phyloP scores from a whole-genome alignment of 2,888 invertebrate genomes.

The Pseudanteris insignis region DNA sequence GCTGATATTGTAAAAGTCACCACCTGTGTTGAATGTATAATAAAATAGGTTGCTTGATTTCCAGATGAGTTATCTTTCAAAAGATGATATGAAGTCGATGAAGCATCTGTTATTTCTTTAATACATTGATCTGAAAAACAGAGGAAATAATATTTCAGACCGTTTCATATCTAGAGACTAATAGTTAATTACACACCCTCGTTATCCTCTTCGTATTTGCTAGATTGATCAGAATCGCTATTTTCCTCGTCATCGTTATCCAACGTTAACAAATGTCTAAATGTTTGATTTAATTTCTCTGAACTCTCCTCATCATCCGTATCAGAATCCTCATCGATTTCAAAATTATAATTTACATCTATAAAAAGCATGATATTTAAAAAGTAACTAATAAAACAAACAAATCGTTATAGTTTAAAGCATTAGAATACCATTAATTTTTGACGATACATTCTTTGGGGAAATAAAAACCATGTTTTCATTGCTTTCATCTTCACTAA shows the following conservation, averaged over 20 bases:
- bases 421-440: slow-evolving; percentile 40
- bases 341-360: slow-evolving; percentile 57
- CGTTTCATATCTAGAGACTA: too few relatives aligned
- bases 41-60: slow-evolving; percentile 69
- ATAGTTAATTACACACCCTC: too few relatives aligned
- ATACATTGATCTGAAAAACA: slow-evolving; percentile 18
- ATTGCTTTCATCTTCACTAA: slow-evolving; percentile 72
- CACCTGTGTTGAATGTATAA: slow-evolving; percentile 74
- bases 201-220: slow-evolving; percentile 62
- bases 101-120: slow-evolving; percentile 8
- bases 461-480: slow-evolving; percentile 73
- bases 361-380: slow-evolving; percentile 40
- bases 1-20: slow-evolving; percentile 76
- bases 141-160: too few relatives aligned
- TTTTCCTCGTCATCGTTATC: slow-evolving; percentile 71
- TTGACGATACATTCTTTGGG: slow-evolving; percentile 53
- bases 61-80: neutral
- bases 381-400: too few relatives aligned
- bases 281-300: slow-evolving; percentile 77
- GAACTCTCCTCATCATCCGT: slow-evolving; percentile 76
- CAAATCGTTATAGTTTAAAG: too few relatives aligned
- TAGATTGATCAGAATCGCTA: slow-evolving; percentile 67
- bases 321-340: slow-evolving; percentile 72
- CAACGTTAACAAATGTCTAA: slow-evolving; percentile 78
- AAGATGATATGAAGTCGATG: slow-evolving; percentile 17